Evolutionary conservation across 2,113 vertebrate genomes (phyloP).

Genomic region (Pygathrix nemaeus): DNA sequence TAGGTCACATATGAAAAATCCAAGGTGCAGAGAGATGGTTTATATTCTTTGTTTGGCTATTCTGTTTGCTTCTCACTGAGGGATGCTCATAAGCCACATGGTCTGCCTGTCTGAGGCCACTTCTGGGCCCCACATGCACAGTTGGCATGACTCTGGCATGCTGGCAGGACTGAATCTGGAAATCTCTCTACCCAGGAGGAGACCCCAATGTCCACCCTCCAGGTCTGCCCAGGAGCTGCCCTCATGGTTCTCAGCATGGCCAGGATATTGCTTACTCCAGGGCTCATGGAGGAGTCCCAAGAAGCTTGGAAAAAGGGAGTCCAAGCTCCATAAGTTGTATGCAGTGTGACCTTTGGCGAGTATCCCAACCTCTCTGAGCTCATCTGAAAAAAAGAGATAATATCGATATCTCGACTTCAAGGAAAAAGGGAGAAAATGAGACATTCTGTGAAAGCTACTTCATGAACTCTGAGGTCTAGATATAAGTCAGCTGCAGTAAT

Average conservation of each 20-base stretch:
- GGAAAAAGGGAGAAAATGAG: neutral
- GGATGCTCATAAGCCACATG: neutral
- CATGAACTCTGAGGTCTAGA: neutral
- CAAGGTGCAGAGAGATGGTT: neutral
- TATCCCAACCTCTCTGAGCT: neutral
- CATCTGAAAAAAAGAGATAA: neutral
- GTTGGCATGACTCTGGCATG: neutral
- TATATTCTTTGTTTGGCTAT: neutral
- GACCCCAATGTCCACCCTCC: neutral
- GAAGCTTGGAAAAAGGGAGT: neutral
- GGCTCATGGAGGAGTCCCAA: neutral
- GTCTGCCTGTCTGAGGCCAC: neutral
- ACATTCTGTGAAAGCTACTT: slow-evolving; percentile 7
- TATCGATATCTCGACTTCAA: neutral
- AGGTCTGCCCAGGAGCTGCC: neutral
- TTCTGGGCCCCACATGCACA: neutral
- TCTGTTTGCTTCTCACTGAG: neutral
- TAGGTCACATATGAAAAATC: neutral
- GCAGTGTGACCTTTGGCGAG: neutral
- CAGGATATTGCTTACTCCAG: neutral
- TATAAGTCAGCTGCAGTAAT: neutral
- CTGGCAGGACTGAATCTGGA: neutral
- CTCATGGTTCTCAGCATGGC: neutral
- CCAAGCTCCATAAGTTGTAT: neutral
- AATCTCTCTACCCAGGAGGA: neutral